Evolutionary conservation across 2,113 vertebrate genomes (phyloP).

Genomic region (Peucedramus taeniatus): DNA sequence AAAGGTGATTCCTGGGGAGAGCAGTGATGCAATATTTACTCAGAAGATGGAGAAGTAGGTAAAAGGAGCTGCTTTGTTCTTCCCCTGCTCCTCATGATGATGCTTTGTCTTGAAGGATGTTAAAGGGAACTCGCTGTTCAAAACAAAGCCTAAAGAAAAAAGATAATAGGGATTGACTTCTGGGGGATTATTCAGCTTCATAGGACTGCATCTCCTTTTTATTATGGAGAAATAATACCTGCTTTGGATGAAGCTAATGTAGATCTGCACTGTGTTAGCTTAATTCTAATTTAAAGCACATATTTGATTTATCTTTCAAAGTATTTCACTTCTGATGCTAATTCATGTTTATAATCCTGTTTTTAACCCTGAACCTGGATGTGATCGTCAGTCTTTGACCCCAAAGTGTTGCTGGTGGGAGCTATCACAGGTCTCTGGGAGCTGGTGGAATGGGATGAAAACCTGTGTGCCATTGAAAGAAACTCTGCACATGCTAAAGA

Average conservation of each 20-base stretch:
- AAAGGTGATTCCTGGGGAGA: background rate
- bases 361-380: background rate
- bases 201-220: background rate
- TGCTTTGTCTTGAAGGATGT: constrained; percentile 1
- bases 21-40: constrained; percentile 36
- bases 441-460: too few relatives aligned
- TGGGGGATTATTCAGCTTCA: background rate
- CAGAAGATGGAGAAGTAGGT: background rate
- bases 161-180: background rate
- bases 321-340: background rate
- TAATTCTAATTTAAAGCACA: background rate
- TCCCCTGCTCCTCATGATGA: background rate
- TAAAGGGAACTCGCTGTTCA: background rate
- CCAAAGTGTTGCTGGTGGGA: background rate
- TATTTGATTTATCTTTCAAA: background rate
- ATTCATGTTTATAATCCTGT: background rate
- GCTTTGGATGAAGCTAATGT: background rate
- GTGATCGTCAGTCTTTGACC: background rate
- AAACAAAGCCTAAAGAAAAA: background rate
- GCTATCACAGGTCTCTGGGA: background rate
- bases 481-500: background rate
- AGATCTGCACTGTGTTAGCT: background rate
- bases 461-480: background rate
- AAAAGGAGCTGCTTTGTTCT: constrained; percentile 2
- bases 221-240: background rate